Evolutionary conservation across 2,797 vertebrate genomes (phyloP), one percentile per base, ranked within the genome.

Genomic region (Acipenser ruthenus): DNA sequence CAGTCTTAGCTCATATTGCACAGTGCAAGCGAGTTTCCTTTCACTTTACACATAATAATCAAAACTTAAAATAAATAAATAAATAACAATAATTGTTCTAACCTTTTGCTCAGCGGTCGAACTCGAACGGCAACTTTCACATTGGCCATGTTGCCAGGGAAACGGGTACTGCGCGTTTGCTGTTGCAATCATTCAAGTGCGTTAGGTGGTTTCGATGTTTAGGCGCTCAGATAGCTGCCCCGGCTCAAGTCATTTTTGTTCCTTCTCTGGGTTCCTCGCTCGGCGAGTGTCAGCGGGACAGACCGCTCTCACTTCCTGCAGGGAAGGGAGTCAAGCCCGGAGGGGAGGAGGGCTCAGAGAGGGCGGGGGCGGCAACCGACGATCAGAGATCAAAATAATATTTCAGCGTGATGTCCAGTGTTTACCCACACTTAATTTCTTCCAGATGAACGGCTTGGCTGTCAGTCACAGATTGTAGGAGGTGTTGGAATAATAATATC

Each of bases 51-150:
- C 4, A 4, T 37, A 37, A 37, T 37, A 37, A 9, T 8, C 52
- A 53, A 53, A 53, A 53, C 52, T 53, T 11, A 65, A 65, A n/a
- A 18, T 64, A 15, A 18, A 18, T 18, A 18, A 18, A 18, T 18
- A 18, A 10, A 4, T 11, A 3, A 48, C 50, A 7, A 13, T 13
- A 7, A 12, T 64, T n/a, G 12, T 12, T 58, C 88, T 81, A 80
- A 97, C 96, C 93, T 93, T 70, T 90, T 82, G 84, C 77, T 96
- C 48, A 89, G 90, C 1, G 96, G 95, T 71, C 96, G 91, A 73
- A 98, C 95, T 62, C 96, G 89, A 63, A 99, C 69, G 6, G 96
- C 96, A 60, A 99, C 96, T 84, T 90, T 91, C 65, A 99, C 93
- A 66, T 93, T 96, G 69, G 95, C 94, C 95, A 99, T 98, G 49